Conservation (phyloP, 2,113 vertebrate genomes). For the Colistium nudipinnis region DNA sequence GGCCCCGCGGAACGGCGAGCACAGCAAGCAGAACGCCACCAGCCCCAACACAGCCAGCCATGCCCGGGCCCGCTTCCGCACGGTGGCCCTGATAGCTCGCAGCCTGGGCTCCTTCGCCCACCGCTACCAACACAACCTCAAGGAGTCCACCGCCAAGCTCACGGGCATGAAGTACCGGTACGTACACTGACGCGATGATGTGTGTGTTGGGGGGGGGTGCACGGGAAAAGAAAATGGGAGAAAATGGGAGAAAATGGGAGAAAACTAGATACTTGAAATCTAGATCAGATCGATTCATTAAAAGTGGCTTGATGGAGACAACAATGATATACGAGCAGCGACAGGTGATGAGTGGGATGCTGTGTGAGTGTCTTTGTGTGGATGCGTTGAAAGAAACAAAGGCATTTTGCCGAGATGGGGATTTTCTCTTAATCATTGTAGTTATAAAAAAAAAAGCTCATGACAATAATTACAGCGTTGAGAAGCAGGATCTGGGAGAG, state of each 20-base stretch:
- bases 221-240: not conserved
- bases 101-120: constrained; percentile 96
- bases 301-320: constrained; percentile 21
- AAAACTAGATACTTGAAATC: not conserved
- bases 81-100: constrained; percentile 96
- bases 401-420: constrained; percentile 20
- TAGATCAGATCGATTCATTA: not conserved
- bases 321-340: constrained; percentile 31
- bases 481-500: not conserved
- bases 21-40: constrained; percentile 93
- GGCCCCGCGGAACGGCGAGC: constrained; percentile 90
- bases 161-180: constrained; percentile 99
- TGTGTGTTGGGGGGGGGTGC: constrained; percentile 14
- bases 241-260: not conserved
- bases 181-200: constrained; percentile 36
- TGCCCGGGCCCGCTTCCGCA: constrained; percentile 93
- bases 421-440: constrained; percentile 14
- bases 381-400: constrained; percentile 10
- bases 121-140: constrained; percentile 96
- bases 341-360: constrained; percentile 66
- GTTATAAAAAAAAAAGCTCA: not conserved
- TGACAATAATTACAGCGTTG: no score
- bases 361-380: constrained; percentile 9
- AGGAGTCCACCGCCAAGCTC: constrained; percentile 97
- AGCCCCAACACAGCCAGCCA: constrained; percentile 91